These are phyloP conservation scores for Typhlichthys eigenmanni DNA, from an alignment of 2,797 vertebrate species.

Conservation along the genomic window DNA sequence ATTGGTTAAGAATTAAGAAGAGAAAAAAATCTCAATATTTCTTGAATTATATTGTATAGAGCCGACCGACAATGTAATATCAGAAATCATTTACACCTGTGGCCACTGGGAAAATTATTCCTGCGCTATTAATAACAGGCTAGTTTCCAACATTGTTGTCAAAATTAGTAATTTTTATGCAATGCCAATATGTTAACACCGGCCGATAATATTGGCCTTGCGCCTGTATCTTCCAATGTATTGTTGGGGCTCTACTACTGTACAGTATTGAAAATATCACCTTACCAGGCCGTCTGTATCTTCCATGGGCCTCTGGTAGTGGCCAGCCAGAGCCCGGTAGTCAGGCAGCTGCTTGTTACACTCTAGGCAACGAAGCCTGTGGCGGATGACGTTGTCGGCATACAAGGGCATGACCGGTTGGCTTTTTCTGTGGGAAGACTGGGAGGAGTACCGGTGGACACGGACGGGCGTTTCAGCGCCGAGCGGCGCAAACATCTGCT, in stretches of 20 bases:
- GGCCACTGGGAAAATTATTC: too few species aligned
- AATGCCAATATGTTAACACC: too few species aligned
- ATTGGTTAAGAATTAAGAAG: neutral
- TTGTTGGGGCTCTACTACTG: too few species aligned
- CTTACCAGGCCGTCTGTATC: constrained; percentile 90
- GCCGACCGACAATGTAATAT: too few species aligned
- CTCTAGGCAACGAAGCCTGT: constrained; percentile 87
- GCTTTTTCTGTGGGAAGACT: constrained; percentile 37
- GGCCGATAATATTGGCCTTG: too few species aligned
- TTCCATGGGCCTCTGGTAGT: constrained; percentile 90
- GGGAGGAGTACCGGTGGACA: constrained; percentile 14
- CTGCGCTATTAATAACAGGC: too few species aligned
- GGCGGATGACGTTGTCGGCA: constrained; percentile 82
- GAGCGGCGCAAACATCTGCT: constrained; percentile 87
- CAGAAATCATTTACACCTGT: too few species aligned
- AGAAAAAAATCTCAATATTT: neutral
- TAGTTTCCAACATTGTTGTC: too few species aligned
- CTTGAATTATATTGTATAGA: neutral
- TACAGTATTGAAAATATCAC: constrained; percentile 21
- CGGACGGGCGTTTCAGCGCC: constrained; percentile 51
- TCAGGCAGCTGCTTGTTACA: constrained; percentile 91
- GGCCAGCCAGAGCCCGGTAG: constrained; percentile 85
- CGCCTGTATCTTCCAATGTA: too few species aligned
- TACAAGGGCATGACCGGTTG: constrained; percentile 89
- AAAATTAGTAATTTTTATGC: too few species aligned